A percentile compares a stretch with the other conserved stretches of the same genome.
phyloP scores from a whole-genome alignment of 2,797 vertebrate species.

The Poeciliopsis turneri region DNA sequence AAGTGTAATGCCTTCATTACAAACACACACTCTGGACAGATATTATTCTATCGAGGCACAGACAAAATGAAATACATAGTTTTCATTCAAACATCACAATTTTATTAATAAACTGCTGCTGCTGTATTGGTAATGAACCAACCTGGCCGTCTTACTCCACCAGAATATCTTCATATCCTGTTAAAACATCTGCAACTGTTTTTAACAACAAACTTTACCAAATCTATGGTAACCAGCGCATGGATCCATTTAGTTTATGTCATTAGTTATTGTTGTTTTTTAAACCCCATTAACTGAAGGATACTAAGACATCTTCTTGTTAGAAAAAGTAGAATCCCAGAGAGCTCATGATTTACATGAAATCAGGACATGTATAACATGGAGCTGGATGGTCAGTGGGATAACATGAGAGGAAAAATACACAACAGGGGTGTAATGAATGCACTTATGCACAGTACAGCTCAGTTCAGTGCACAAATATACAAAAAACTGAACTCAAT shows the following conservation, averaged over 20 bases:
- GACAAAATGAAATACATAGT: not conserved
- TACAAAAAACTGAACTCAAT: not conserved
- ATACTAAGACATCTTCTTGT: not conserved
- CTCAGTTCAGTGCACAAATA: not conserved
- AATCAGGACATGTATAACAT: not conserved
- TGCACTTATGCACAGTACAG: not conserved
- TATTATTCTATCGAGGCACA: not conserved
- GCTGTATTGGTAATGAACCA: not conserved
- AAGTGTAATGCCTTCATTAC: not conserved
- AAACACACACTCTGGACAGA: not conserved
- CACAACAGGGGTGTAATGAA: not conserved
- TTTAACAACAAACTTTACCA: not conserved
- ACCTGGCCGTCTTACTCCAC: not conserved
- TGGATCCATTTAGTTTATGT: not conserved
- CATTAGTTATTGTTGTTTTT: not conserved
- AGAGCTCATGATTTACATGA: slow-evolving; percentile 27
- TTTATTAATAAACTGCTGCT: not conserved
- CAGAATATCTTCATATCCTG: not conserved
- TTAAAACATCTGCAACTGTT: not conserved
- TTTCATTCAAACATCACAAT: not conserved
- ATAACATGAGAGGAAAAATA: not conserved
- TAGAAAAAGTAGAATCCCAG: not conserved
- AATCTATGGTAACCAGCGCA: not conserved
- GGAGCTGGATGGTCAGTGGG: slow-evolving; percentile 12
- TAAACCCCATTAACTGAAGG: not conserved